phyloP scores from a whole-genome alignment of 2,113 vertebrate species.

The Nycticorax nycticorax region DNA sequence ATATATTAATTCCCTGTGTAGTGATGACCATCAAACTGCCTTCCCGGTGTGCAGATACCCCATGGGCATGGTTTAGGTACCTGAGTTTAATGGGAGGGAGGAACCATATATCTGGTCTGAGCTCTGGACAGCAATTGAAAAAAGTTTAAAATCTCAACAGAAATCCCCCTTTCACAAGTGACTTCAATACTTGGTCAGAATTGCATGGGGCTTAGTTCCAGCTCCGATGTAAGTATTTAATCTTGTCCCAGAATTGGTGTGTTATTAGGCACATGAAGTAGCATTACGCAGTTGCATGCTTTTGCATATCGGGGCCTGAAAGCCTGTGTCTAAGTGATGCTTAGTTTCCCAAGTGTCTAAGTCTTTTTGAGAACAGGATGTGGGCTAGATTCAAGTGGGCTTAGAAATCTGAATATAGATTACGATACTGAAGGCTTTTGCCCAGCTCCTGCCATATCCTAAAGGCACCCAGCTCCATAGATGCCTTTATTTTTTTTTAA shows the following conservation, averaged over 20 bases:
- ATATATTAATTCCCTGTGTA: background rate
- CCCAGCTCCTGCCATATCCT: background rate
- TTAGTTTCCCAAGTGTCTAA: background rate
- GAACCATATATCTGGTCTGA: background rate
- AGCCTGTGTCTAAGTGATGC: background rate
- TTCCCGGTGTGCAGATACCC: background rate
- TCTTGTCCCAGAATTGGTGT: background rate
- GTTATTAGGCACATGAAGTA: background rate
- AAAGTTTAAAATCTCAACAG: background rate
- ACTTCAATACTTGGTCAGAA: background rate
- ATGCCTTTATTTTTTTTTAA: no score
- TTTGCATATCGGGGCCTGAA: background rate
- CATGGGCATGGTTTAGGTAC: background rate
- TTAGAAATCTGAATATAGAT: background rate
- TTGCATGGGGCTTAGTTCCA: background rate
- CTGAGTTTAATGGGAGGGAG: background rate
- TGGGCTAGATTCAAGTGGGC: background rate
- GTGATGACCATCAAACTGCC: background rate
- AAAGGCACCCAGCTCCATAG: background rate
- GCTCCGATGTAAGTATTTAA: background rate
- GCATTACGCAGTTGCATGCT: background rate
- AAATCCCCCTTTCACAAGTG: background rate
- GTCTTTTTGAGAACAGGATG: background rate
- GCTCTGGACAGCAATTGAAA: background rate
- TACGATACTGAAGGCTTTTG: background rate